These are phyloP conservation scores for Hypercompe scribonia DNA, from an alignment of 2,888 invertebrate species.

Conservation along the genomic window DNA sequence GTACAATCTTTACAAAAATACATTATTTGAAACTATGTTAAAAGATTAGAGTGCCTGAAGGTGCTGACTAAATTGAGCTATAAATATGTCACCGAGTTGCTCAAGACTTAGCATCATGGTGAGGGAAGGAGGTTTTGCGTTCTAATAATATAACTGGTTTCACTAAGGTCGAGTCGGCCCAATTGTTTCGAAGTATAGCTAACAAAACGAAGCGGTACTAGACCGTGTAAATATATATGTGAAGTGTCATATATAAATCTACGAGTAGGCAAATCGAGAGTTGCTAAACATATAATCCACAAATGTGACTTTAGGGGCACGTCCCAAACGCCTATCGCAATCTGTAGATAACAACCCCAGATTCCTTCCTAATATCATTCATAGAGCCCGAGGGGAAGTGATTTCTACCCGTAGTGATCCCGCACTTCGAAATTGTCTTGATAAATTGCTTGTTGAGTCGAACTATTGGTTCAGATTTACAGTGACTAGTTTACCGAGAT, in stretches of 20 bases:
- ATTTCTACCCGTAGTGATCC: slow-evolving; percentile 5
- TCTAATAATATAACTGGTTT: no score
- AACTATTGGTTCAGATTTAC: neutral
- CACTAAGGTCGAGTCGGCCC: no score
- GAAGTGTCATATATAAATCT: neutral
- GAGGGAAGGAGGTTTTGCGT: no score
- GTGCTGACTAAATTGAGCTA: no score
- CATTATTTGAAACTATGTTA: no score
- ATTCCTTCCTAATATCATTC: slow-evolving; percentile 32
- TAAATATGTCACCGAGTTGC: no score
- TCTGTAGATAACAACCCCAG: slow-evolving; percentile 21
- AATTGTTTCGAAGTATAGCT: no score
- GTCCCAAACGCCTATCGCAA: slow-evolving; percentile 25
- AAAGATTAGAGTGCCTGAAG: no score
- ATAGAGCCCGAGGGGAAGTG: slow-evolving; percentile 11
- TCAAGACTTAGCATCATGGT: no score
- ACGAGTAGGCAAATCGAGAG: neutral
- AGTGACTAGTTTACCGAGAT: neutral
- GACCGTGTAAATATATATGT: no score
- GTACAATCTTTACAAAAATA: no score
- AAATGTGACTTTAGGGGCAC: neutral
- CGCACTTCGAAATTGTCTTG: slow-evolving; percentile 3
- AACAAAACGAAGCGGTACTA: no score
- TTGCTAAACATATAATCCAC: slow-evolving; percentile 1
- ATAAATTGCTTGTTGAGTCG: neutral